Evolutionary conservation across 2,113 vertebrate species (phyloP), one percentile per base, ranked within the genome.

Genomic region (Trogon surrucura): DNA sequence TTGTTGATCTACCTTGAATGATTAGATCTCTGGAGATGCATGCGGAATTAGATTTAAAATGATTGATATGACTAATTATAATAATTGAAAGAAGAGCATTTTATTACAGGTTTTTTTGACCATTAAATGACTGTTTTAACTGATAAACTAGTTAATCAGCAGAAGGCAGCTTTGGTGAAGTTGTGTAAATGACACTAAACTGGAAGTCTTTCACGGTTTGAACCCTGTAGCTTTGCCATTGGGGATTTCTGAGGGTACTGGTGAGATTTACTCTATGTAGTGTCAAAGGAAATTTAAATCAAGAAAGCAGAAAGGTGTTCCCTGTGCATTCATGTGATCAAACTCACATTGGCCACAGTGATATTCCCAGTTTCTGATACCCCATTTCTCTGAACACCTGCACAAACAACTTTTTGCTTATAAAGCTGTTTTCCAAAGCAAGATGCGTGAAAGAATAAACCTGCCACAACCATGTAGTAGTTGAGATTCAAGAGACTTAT

Each of bases 1-100:
- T 94, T 91, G 93, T 66, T 93, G 93, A 87, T 95, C 85, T 91
- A 82, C 74, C 74, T 89, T 56, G 53, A 85, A 89, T 91, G 75
- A 82, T 75, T 81, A 72, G 82, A 82, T 89, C 81, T 93, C 93
- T 85, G 44, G 89, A 95, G 87, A 89, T 27, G 65, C 48, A 56
- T 67, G 53, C 4, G 11, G 74, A 88, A 91, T 87, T 62, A 88
- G 58, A 93, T 93, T 89, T 94, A 48, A 94, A 96, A 82, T 94
- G 53, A 91, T 78, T 93, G 53, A 72, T 91, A 75, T n/a, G 57
- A 20, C 66, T 91, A 85, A 97, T 96, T 91, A 79, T 26, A 79
- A 65, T 88, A 94, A 80, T 87, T 64, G 48, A 22, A 36, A 64
- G 38, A 30, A 82, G 57, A 94, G 22, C 53, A 64, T 89, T 89